Evolutionary conservation across 2,113 vertebrate genomes (phyloP).

Genomic region (Rhynchomys soricoides): DNA sequence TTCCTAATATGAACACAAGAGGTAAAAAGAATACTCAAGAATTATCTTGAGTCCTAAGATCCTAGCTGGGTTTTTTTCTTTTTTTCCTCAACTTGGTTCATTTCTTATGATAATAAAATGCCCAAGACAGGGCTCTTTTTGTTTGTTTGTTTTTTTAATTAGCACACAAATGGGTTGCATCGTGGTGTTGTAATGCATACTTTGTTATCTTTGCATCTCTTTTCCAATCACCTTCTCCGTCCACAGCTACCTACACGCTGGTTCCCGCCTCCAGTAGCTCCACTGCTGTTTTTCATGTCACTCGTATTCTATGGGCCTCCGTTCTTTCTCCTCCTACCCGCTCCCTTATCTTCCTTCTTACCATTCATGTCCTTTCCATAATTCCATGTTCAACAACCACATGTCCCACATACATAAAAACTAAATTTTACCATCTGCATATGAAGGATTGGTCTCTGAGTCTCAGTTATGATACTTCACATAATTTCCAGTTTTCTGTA

Average conservation of each 20-base stretch:
- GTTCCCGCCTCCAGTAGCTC: no score
- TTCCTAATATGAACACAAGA: background rate
- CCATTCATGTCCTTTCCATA: background rate
- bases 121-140: background rate
- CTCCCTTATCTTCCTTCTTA: background rate
- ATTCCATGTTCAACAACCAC: background rate
- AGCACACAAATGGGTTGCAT: background rate
- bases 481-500: background rate
- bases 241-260: no score
- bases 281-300: background rate
- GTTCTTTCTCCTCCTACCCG: no score
- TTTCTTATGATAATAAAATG: background rate
- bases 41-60: background rate
- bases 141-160: background rate
- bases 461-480: background rate
- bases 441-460: background rate
- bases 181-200: background rate
- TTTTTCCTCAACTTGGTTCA: background rate
- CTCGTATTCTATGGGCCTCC: no score
- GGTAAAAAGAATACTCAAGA: background rate
- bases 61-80: background rate
- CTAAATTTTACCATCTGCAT: background rate
- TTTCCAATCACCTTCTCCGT: background rate
- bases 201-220: background rate
- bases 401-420: background rate